Percentiles rank a stretch among this genome's conserved stretches.
Evolutionary conservation across 2,888 invertebrate genomes (phyloP).

Genomic region (Brachyptera risi): DNA sequence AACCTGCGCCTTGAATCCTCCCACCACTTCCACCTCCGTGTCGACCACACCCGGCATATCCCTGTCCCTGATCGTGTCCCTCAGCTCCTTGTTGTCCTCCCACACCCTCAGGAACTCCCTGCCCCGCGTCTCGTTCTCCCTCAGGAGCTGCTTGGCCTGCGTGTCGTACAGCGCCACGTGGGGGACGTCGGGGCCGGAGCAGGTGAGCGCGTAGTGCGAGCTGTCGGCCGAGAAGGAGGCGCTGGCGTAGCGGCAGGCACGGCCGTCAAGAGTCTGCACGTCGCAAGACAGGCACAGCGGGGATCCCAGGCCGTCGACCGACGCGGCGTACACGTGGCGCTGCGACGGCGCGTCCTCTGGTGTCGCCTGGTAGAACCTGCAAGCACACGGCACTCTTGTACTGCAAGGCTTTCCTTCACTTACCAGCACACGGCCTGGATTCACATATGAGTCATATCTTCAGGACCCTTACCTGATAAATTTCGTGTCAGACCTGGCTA

Average conservation of each 20-base stretch:
- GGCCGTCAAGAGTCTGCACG: constrained; percentile 53
- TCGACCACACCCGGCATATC: constrained; percentile 52
- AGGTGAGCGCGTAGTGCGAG: constrained; percentile 63
- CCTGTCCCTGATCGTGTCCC: constrained; percentile 50
- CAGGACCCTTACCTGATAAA: no score
- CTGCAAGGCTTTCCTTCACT: no score
- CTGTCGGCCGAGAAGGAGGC: constrained; percentile 57
- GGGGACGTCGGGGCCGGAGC: constrained; percentile 60
- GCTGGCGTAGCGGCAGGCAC: constrained; percentile 53
- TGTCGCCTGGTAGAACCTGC: constrained; percentile 70
- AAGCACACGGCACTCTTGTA: no score
- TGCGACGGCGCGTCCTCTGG: constrained; percentile 60
- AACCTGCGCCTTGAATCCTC: constrained; percentile 66
- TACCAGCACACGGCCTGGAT: no score
- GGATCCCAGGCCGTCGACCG: constrained; percentile 49
- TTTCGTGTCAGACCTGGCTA: no score
- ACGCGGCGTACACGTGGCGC: constrained; percentile 57
- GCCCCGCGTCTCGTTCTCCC: no score
- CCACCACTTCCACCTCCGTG: constrained; percentile 54
- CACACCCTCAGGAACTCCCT: constrained; percentile 45
- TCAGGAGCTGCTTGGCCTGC: not conserved
- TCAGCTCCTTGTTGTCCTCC: constrained; percentile 54
- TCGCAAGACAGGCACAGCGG: constrained; percentile 66
- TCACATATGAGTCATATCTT: no score
- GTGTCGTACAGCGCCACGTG: constrained; percentile 43